Conservation (phyloP, 2,888 invertebrate genomes). For the Andrena dorsata region DNA sequence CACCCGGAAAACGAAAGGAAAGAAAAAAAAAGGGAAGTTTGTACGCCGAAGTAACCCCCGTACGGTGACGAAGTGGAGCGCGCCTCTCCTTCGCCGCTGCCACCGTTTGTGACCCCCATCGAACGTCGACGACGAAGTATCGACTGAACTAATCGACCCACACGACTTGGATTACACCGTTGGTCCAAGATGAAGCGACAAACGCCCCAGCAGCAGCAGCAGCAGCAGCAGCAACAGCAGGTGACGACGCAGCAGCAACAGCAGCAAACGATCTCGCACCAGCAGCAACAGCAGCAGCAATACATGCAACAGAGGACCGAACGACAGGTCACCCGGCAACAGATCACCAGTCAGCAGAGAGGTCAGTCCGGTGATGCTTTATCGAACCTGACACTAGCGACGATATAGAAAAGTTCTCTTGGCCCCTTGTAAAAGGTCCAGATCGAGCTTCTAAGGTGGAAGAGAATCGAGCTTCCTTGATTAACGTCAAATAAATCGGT, state of each 20-base stretch:
- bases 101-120: conserved; percentile 31
- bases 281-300: conserved; percentile 84
- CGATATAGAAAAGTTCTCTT: neutral
- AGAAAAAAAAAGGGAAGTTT: conserved; percentile 37
- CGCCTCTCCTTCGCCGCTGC: conserved; percentile 1
- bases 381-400: neutral
- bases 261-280: conserved; percentile 86
- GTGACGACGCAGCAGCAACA: conserved; percentile 82
- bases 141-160: conserved; percentile 20
- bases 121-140: conserved; percentile 32
- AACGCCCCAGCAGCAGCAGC: conserved; percentile 82
- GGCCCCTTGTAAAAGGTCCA: too few relatives aligned
- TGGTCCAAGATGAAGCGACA: conserved; percentile 91
- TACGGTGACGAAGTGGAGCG: conserved; percentile 19
- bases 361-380: conserved; percentile 86
- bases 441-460: too few relatives aligned
- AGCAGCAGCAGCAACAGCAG: conserved; percentile 84
- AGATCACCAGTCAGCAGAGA: conserved; percentile 92
- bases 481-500: neutral
- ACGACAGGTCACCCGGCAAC: conserved; percentile 91
- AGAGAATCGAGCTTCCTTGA: neutral
- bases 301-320: conserved; percentile 89
- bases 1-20: neutral
- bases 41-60: conserved; percentile 16
- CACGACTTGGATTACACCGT: conserved; percentile 66